Conservation (phyloP, 2,888 invertebrate species). For the Xanthorhoe spadicearia region DNA sequence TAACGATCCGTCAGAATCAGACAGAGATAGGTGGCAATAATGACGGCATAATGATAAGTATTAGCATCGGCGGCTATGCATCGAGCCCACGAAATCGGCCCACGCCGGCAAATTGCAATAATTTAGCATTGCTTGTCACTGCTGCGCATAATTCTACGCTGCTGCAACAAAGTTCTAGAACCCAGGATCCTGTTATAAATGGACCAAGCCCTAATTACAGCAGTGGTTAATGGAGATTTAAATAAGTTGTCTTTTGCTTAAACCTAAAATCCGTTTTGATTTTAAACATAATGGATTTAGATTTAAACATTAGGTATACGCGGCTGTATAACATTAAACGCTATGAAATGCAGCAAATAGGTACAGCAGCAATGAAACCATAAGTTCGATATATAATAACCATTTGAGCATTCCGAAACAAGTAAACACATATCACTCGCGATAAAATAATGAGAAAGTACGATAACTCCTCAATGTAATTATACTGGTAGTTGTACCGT, state of each 20-base stretch:
- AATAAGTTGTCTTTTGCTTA: not conserved
- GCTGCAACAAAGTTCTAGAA: constrained; percentile 39
- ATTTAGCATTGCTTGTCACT: constrained; percentile 56
- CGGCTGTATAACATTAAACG: not conserved
- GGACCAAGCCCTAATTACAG: constrained; percentile 29
- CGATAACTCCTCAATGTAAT: constrained; percentile 23
- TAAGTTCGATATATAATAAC: constrained; percentile 1
- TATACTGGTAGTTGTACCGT: constrained; percentile 17
- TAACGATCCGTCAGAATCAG: constrained; percentile 22
- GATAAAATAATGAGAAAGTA: constrained; percentile 26
- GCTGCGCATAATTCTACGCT: constrained; percentile 45
- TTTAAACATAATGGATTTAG: not conserved
- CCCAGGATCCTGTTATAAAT: constrained; percentile 58
- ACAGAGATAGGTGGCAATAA: constrained; percentile 39
- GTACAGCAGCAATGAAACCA: not conserved
- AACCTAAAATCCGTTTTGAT: not conserved
- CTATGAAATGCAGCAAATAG: not conserved
- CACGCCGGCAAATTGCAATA: constrained; percentile 61
- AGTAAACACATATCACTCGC: constrained; percentile 8
- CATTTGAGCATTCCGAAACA: constrained; percentile 10
- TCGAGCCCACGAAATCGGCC: constrained; percentile 56
- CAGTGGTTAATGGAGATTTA: not conserved
- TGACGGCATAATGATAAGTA: constrained; percentile 50
- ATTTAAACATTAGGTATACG: not conserved
- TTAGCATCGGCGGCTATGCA: constrained; percentile 53